Conservation (phyloP, 2,113 vertebrate species). For the Dipodomys merriami region DNA sequence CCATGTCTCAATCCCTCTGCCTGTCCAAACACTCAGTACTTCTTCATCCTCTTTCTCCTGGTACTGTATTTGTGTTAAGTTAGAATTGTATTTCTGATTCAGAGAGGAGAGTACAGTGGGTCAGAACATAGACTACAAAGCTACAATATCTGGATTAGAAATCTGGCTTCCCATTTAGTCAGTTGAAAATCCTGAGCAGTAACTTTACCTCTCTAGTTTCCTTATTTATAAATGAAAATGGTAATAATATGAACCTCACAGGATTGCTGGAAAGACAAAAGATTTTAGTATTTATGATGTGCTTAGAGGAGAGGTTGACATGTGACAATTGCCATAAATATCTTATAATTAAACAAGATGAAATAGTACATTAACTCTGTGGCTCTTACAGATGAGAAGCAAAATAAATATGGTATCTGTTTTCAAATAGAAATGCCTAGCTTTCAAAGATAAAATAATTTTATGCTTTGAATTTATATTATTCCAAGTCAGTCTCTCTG, state of each 20-base stretch:
- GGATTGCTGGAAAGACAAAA: background rate
- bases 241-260: background rate
- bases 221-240: background rate
- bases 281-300: background rate
- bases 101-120: background rate
- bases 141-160: background rate
- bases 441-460: background rate
- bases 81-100: background rate
- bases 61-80: background rate
- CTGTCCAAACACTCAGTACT: background rate
- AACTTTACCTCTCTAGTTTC: background rate
- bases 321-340: background rate
- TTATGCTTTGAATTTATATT: constrained; percentile 32
- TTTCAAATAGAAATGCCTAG: constrained; percentile 6
- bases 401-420: background rate
- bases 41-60: background rate
- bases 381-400: background rate
- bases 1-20: background rate
- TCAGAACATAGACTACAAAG: background rate
- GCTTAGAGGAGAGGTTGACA: background rate
- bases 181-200: background rate
- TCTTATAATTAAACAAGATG: background rate
- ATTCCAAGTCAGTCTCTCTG: background rate
- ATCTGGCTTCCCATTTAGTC: background rate
- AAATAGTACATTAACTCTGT: background rate